Conservation (phyloP, 2,888 invertebrate genomes). For the Encarsia formosa region DNA sequence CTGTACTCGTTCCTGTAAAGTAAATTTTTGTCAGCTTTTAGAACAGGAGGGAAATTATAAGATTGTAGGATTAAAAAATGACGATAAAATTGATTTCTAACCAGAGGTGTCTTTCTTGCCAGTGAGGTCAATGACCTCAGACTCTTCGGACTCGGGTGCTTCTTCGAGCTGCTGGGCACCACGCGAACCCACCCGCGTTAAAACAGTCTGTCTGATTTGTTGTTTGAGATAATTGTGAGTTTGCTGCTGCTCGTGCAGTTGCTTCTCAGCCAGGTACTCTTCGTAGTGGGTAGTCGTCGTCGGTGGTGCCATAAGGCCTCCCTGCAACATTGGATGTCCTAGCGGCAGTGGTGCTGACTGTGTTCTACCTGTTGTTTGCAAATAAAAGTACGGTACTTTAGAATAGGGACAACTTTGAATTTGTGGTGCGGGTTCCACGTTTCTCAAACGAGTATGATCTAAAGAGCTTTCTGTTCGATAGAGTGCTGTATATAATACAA, state of each 20-base stretch:
- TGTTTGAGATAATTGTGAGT: conserved; percentile 64
- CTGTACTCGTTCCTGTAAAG: conserved; percentile 15
- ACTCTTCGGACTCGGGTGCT: conserved; percentile 52
- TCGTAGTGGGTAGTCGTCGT: conserved; percentile 55
- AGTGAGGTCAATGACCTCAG: conserved; percentile 73
- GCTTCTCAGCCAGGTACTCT: conserved; percentile 55
- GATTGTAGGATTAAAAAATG: neutral
- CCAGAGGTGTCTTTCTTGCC: conserved; percentile 55
- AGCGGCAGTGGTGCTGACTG: conserved; percentile 90
- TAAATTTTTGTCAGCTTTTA: neutral
- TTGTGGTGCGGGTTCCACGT: too few species aligned
- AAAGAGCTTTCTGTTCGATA: too few species aligned
- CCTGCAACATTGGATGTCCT: conserved; percentile 79
- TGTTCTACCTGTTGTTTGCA: conserved; percentile 83
- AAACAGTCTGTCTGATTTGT: conserved; percentile 82
- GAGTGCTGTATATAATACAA: too few species aligned
- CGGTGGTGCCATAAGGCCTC: conserved; percentile 51
- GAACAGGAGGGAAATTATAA: neutral
- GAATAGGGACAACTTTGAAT: too few species aligned
- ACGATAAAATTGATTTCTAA: conserved; percentile 8
- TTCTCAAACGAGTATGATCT: too few species aligned
- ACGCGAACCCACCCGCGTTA: conserved; percentile 68
- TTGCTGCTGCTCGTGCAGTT: conserved; percentile 56
- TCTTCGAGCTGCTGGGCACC: conserved; percentile 63
- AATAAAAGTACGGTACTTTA: too few species aligned